These are phyloP conservation scores for Neosilurus hyrtlii DNA, from an alignment of 2,797 vertebrate genomes.

Conservation along the genomic window DNA sequence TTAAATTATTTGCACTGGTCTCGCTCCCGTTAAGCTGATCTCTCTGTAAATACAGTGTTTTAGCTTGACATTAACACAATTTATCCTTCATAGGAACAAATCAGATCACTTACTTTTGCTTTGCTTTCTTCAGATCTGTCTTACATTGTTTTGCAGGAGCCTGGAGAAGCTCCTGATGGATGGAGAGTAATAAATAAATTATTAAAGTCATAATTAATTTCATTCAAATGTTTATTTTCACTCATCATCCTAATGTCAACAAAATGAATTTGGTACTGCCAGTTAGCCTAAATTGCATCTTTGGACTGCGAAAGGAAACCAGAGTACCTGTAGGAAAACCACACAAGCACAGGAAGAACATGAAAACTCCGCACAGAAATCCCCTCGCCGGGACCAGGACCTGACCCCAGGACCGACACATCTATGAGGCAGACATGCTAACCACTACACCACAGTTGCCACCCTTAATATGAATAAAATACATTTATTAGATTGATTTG, in stretches of 20 bases:
- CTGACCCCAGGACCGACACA: no score
- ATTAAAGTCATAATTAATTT: conserved; percentile 33
- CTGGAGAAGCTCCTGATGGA: conserved; percentile 69
- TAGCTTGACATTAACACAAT: conserved; percentile 9
- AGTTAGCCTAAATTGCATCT: no score
- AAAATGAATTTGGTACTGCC: not conserved
- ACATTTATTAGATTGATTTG: no score
- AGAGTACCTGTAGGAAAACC: no score
- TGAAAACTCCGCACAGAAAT: no score
- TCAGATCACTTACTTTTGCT: conserved; percentile 72
- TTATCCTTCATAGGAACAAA: not conserved
- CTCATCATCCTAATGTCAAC: not conserved
- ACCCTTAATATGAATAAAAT: no score
- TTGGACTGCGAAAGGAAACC: no score
- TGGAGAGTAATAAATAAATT: conserved; percentile 50
- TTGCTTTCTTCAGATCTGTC: conserved; percentile 63
- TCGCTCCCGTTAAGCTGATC: not conserved
- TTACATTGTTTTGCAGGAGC: conserved; percentile 54
- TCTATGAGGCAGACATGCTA: no score
- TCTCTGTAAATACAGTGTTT: conserved; percentile 4
- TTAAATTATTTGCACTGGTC: conserved; percentile 20
- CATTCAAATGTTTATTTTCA: not conserved
- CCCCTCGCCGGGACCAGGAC: no score
- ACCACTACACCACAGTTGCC: no score
- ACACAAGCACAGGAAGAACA: no score